These are phyloP conservation scores for Eurois occulta DNA, from an alignment of 2,888 invertebrate genomes.

Conservation along the genomic window DNA sequence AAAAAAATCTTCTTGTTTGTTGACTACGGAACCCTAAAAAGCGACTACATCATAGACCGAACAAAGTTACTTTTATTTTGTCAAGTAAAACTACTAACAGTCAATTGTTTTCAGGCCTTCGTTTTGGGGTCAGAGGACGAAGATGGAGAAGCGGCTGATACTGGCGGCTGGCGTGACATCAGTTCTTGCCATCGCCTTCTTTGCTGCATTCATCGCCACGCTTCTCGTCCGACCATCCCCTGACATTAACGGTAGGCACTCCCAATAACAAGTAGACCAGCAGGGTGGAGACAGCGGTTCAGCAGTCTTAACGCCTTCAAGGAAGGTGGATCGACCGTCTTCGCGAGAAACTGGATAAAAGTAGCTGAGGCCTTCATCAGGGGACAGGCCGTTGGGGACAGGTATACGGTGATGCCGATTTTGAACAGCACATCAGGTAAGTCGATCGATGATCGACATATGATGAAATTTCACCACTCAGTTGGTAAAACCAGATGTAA, in stretches of 20 bases:
- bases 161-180: constrained; percentile 76
- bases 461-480: neutral
- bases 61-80: neutral
- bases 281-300: neutral
- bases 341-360: neutral
- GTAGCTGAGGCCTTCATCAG: neutral
- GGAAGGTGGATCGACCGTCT: neutral
- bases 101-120: constrained; percentile 76
- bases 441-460: neutral
- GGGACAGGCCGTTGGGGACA: neutral
- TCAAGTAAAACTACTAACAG: constrained; percentile 3
- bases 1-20: too few species aligned
- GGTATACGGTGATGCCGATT: neutral
- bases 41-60: neutral
- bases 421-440: neutral
- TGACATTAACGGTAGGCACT: constrained; percentile 76
- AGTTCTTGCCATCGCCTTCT: constrained; percentile 82
- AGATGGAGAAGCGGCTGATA: constrained; percentile 83
- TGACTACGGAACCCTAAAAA: too few species aligned
- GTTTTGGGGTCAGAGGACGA: constrained; percentile 84
- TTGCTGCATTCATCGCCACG: constrained; percentile 82
- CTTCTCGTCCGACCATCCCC: constrained; percentile 73
- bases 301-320: too few species aligned
- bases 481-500: neutral
- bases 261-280: neutral